phyloP scores from a whole-genome alignment of 2,888 invertebrate species.

The Ceriagrion tenellum region DNA sequence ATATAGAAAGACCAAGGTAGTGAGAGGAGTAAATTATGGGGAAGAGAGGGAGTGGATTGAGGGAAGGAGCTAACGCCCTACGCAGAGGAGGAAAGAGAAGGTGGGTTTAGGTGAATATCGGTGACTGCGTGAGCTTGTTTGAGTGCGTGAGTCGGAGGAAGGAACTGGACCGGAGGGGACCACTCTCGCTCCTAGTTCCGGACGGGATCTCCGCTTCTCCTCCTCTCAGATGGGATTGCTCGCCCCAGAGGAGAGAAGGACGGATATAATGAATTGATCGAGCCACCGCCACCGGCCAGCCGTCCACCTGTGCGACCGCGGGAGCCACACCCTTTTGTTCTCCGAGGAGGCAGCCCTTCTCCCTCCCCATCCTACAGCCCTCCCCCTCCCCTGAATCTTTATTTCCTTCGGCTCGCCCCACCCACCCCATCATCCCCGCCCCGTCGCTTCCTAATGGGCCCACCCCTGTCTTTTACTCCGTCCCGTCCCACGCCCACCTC shows the following conservation, averaged over 20 bases:
- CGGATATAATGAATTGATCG: constrained; percentile 49
- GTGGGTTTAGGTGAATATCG: too few species aligned
- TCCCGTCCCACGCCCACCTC: neutral
- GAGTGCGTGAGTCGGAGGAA: neutral
- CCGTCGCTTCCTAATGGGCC: neutral
- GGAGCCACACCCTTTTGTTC: neutral
- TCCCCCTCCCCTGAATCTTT: neutral
- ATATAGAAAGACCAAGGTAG: too few species aligned
- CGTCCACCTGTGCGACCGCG: constrained; percentile 42
- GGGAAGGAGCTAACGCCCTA: too few species aligned
- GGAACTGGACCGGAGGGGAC: neutral
- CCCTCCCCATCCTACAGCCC: neutral
- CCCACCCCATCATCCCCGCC: neutral
- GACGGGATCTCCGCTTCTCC: neutral
- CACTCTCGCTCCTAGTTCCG: neutral
- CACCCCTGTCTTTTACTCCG: neutral
- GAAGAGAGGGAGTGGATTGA: too few species aligned
- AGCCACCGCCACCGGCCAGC: neutral
- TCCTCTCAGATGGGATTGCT: neutral
- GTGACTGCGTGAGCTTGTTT: neutral
- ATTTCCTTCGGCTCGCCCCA: neutral
- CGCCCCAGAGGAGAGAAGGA: neutral
- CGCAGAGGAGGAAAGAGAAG: too few species aligned
- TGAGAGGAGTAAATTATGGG: too few species aligned
- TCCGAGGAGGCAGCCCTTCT: neutral